Evolutionary conservation across 2,113 vertebrate genomes (phyloP), one percentile per base, ranked within the genome.

Genomic region (Melanocharis versteri): DNA sequence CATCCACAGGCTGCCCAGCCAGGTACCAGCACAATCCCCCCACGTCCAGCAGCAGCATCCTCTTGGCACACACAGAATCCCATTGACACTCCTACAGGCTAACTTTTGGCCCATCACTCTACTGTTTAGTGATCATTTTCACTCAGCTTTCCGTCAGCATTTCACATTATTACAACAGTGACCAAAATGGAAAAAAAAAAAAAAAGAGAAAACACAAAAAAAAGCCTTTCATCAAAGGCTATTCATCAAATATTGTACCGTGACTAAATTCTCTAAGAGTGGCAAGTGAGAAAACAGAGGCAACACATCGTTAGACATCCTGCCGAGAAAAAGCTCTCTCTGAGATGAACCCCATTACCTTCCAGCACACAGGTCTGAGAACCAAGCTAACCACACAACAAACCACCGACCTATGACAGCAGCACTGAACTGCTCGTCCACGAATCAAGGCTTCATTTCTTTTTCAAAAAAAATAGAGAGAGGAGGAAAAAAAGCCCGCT

Each of bases 311-410:
- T 83, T 90, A 90, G 92, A 92, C 83, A 94, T 91, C 95, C 96
- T 90, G 90, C 94, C 0, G 86, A 96, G 95, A 96, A 96, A 87
- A 83, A 93, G 90, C 90, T 61, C 90, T 93, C 86, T 88, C 47
- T 0, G 5, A 95, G 92, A 94, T 95, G 92, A 97, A 89, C 93
- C 77, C 94, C 94, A 81, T 97, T 96, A 94, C 93, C 94, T 96
- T 95, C 79, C 86, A 96, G 71, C 75, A 92, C 57, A 47, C n/a
- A 27, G 88, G 96, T 73, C 94, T 93, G 90, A 91, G 96, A 97
- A 94, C 93, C 93, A 28, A 94, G 90, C 88, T 92, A 97, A 96
- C 93, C 95, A 92, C 90, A 95, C 92, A 96, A 95, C 92, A 97
- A 97, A 96, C 96, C 95, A 1, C 76, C 45, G 4, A 90, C 90